Conservation (phyloP, 1,140 invertebrate genomes). For the Hypsibius dujardini region DNA sequence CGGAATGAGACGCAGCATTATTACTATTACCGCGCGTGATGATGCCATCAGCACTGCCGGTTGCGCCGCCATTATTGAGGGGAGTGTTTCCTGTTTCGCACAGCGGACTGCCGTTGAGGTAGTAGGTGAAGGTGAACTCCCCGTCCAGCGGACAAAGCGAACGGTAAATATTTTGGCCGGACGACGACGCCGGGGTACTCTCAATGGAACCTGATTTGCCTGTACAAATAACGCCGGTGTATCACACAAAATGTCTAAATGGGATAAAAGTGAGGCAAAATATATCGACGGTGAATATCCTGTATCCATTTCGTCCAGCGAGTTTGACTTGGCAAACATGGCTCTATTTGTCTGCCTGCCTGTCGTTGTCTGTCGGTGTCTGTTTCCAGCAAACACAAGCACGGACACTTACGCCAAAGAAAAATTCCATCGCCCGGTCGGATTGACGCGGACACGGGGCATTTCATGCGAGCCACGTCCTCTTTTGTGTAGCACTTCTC, state of each 20-base stretch:
- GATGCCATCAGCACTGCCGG: too few species aligned
- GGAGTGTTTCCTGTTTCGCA: constrained; percentile 15
- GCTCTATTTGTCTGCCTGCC: too few species aligned
- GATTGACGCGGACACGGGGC: background rate
- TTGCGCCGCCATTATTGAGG: background rate
- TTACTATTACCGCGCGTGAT: too few species aligned
- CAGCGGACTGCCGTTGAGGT: background rate
- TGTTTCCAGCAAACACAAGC: too few species aligned
- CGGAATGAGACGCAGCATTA: background rate
- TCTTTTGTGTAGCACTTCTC: constrained; percentile 14
- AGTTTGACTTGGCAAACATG: too few species aligned
- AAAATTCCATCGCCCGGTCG: constrained; percentile 14
- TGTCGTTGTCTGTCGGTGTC: too few species aligned
- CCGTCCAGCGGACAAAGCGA: constrained; percentile 13
- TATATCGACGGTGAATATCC: too few species aligned
- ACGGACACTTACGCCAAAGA: constrained; percentile 13
- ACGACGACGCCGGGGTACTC: background rate
- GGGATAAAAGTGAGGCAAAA: too few species aligned
- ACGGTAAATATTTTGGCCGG: constrained; percentile 17
- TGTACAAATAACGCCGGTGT: background rate
- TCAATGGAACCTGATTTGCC: constrained; percentile 18
- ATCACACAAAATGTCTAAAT: too few species aligned
- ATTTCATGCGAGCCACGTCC: background rate
- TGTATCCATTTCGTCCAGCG: too few species aligned
- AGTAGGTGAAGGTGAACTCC: constrained; percentile 2